Base-by-base conservation (phyloP, 2,797 vertebrate species). In the Smutsia gigantea region DNA sequence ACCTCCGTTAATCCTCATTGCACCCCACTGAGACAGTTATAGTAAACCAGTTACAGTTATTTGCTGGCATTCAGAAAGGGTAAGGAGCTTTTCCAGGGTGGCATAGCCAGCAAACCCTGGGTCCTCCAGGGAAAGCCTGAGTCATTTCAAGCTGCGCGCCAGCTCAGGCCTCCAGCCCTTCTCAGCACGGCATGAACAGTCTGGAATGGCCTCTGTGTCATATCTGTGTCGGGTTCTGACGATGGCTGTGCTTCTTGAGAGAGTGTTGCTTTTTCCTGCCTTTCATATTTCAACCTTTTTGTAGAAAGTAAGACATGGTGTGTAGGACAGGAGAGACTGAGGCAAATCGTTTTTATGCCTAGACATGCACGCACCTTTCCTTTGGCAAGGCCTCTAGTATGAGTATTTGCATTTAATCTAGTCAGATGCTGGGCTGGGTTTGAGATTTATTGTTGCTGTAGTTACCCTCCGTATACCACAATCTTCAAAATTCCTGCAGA, bases 131-230 rank as follows among this genome's bases (percentile, higher is more conserved):
- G 46, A 10, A 46, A 46, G 46, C 37, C 7, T 1, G 27, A 10
- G 34, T 53, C 53, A 42, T 37, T 46, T 27, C 21, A 42, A 51
- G 21, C 57, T 29, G 1, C 0, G 3, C 10, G 14, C 19, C 31
- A 61, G 31, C 51, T 46, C 46, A 46, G 17, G 25, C 25, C 6
- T 34, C n/a, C 37, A 46, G 69, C 25, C 34, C 55, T 77, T 59
- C 57, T 12, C 6, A 8, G 4, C 17, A 2, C 2, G 27, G 34
- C 6, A 55, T n/a, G 11, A 11, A 51, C 5, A 1, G 0, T 37
- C 34, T 64, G 5, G 42, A 68, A 12, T 2, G 14, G 23, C 12
- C 18, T 13, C 71, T 27, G 12, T 15, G 51, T 59, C 81, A 10
- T 5, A 5, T 75, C 75, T 29, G 55, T 51, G 57, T 66, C 18